Base-by-base conservation (phyloP, 1,140 invertebrate species). In the Semibalanus balanoides region DNA sequence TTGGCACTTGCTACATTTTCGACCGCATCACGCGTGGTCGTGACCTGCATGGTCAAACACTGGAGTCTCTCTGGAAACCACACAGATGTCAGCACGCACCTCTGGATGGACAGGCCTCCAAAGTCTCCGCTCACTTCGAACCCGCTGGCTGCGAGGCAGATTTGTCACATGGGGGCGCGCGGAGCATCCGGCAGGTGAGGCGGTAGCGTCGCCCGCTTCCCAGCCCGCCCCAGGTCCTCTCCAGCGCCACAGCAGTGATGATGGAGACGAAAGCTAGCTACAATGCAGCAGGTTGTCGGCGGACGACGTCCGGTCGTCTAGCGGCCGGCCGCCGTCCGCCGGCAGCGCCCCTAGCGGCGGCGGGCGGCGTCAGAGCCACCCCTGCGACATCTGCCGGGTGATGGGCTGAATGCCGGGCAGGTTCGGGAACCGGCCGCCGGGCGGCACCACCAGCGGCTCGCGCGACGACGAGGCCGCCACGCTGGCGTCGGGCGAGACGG, bases 331-430 rank as follows among this genome's bases (percentile, higher is more conserved):
- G 35, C 35, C 35, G 35, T 17, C 35, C 51, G 51, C 51, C 22
- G 51, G 22, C 51, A 64, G 11, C 14, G 51, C 51, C 14, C 22
- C 51, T 64, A 64, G 22, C 11, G 14, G 51, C 51, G 1, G 14
- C 14, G 11, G 51, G 51, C 70, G 70, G 70, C 70, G n/a, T 30
- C 29, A 72, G n/a, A 72, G 70, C 70, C 70, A 72, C 3, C 70
- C 70, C 29, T 72, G 70, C 25, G 70, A 72, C n/a, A 29, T 29
- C 70, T 72, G 70, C 3, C 70, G 70, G 3, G 70, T 72, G n/a
- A 72, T 72, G 11, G 70, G 70, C 70, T 72, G 70, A 29, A 72
- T 72, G 70, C 70, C 70, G 70, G 70, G 70, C n/a, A 72, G 7
- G 70, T 72, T 72, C 28, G 70, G 70, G 29, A 72, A 72, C 25